A percentile compares a stretch with the other conserved stretches of the same genome.
phyloP scores from a whole-genome alignment of 2,113 vertebrate genomes.

The Marmota flaviventris region DNA sequence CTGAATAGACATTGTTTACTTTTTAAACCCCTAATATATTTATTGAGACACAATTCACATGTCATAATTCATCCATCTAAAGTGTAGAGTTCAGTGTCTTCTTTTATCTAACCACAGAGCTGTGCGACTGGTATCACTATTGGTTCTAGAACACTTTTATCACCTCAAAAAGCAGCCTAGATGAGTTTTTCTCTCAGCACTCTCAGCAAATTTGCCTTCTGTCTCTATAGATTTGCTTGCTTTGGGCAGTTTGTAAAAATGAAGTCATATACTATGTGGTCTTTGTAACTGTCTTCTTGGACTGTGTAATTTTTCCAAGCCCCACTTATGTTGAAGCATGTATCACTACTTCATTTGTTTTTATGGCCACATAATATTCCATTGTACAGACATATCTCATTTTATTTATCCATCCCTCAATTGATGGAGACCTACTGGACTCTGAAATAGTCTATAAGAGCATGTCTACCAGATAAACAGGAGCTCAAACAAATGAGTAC shows the following conservation, averaged over 20 bases:
- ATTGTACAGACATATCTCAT: neutral
- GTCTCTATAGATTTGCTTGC: neutral
- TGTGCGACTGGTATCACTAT: neutral
- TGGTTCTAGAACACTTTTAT: neutral
- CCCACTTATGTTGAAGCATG: neutral
- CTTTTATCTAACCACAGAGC: neutral
- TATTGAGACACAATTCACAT: neutral
- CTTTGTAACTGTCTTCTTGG: neutral
- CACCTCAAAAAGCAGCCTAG: neutral
- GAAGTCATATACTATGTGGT: neutral
- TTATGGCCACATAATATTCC: neutral
- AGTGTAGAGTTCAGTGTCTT: neutral
- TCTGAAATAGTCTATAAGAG: conserved; percentile 26
- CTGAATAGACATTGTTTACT: neutral
- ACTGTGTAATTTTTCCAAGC: neutral
- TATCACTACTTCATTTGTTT: neutral
- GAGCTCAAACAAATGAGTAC: conserved; percentile 1
- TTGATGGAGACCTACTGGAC: neutral
- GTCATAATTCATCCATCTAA: neutral
- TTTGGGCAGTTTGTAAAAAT: neutral
- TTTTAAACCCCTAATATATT: neutral
- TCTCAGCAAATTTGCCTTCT: neutral
- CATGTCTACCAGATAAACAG: neutral
- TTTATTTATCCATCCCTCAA: neutral
- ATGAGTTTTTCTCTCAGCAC: neutral